phyloP scores from a whole-genome alignment of 2,797 vertebrate species.

The Chaunax sp. region DNA sequence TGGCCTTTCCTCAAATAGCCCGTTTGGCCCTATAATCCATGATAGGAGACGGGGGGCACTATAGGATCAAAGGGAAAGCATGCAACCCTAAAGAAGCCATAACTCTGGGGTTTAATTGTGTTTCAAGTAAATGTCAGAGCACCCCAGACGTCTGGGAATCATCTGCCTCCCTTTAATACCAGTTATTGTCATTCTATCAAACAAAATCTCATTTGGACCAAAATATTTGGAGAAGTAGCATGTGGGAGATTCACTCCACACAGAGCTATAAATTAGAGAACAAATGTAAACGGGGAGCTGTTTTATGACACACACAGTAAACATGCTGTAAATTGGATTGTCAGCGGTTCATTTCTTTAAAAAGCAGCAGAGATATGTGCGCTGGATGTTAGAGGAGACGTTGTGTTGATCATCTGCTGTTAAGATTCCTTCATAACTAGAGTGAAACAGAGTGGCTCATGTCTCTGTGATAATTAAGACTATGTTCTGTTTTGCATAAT shows the following conservation, averaged over 20 bases:
- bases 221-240: constrained; percentile 80
- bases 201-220: constrained; percentile 81
- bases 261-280: constrained; percentile 75
- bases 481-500: constrained; percentile 78
- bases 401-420: constrained; percentile 56
- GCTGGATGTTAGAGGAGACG: constrained; percentile 53
- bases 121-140: constrained; percentile 83
- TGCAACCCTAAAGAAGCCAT: constrained; percentile 74
- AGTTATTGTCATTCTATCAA: constrained; percentile 82
- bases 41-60: constrained; percentile 60
- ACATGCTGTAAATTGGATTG: constrained; percentile 76
- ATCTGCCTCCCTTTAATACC: constrained; percentile 77
- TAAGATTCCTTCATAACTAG: constrained; percentile 64
- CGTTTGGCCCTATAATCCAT: constrained; percentile 72
- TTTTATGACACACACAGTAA: constrained; percentile 74
- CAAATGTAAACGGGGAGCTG: constrained; percentile 75
- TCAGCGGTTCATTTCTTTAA: constrained; percentile 68
- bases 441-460: constrained; percentile 66
- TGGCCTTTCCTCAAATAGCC: constrained; percentile 77
- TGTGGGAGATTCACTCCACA: constrained; percentile 67
- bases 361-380: constrained; percentile 56
- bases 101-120: constrained; percentile 79
- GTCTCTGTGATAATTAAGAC: constrained; percentile 76
- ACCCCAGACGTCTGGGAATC: constrained; percentile 80
- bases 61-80: constrained; percentile 68